Conservation (phyloP, 1,140 invertebrate species). For the Drosophila simulans region DNA sequence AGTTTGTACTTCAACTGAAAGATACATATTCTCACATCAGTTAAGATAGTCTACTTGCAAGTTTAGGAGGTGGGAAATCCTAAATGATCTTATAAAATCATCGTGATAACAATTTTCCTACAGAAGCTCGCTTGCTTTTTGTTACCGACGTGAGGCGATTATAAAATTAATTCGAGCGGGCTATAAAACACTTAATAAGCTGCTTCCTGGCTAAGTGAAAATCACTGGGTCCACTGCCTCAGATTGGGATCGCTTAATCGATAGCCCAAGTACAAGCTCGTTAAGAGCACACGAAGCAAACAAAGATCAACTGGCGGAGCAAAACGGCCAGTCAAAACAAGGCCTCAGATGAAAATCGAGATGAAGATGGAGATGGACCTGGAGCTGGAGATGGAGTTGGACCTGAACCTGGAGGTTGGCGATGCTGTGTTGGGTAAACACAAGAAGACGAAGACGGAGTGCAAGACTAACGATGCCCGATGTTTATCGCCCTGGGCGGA, state of each 20-base stretch:
- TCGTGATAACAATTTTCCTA: background rate
- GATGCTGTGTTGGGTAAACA: constrained; percentile 10
- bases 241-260: constrained; percentile 69
- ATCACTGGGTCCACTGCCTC: constrained; percentile 27
- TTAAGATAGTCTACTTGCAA: background rate
- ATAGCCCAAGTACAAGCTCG: constrained; percentile 68
- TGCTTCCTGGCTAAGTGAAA: constrained; percentile 53
- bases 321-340: constrained; percentile 68
- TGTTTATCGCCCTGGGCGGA: constrained; percentile 61
- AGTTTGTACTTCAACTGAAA: background rate
- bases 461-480: constrained; percentile 73
- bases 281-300: constrained; percentile 53
- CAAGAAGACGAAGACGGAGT: constrained; percentile 17
- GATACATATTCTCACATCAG: no score
- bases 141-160: constrained; percentile 2
- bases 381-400: constrained; percentile 18
- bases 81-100: background rate
- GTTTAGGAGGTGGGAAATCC: no score
- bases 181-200: constrained; percentile 58
- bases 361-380: constrained; percentile 23
- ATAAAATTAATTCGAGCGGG: constrained; percentile 37
- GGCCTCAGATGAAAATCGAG: constrained; percentile 36
- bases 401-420: constrained; percentile 15
- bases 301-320: constrained; percentile 55
- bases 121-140: background rate